A percentile compares a stretch with the other conserved stretches of the same genome.
These are phyloP conservation scores for Meta bourneti DNA, from an alignment of 2,888 invertebrate species.

Conservation along the genomic window DNA sequence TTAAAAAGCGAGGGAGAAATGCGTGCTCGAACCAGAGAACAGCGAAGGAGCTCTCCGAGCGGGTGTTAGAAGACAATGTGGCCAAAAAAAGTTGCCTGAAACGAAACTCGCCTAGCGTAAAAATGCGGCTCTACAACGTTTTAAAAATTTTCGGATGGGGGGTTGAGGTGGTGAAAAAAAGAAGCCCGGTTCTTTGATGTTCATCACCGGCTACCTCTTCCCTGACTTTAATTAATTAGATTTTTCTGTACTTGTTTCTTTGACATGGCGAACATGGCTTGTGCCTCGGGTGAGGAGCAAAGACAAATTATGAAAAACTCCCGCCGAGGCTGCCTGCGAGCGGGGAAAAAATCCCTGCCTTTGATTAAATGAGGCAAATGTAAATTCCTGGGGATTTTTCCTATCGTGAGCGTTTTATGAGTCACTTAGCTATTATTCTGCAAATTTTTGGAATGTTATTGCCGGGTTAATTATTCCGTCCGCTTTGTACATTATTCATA, in stretches of 20 bases:
- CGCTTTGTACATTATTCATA: constrained; percentile 45
- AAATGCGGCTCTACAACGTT: constrained; percentile 37
- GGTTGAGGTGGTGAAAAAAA: constrained; percentile 38
- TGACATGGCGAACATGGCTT: constrained; percentile 18
- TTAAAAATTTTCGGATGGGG: constrained; percentile 23
- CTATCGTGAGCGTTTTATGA: constrained; percentile 57
- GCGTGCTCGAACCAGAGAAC: background rate
- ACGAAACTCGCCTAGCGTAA: constrained; percentile 55
- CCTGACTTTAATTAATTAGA: constrained; percentile 74
- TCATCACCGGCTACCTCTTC: constrained; percentile 67
- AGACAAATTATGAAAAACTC: constrained; percentile 66
- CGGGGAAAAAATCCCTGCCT: constrained; percentile 26
- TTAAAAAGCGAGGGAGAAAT: constrained; percentile 56
- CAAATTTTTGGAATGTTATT: constrained; percentile 44
- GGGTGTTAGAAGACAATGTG: constrained; percentile 41
- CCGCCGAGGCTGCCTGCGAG: background rate
- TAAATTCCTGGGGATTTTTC: constrained; percentile 60
- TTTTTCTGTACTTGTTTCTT: constrained; percentile 69
- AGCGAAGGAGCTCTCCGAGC: constrained; percentile 39
- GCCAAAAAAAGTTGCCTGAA: constrained; percentile 50
- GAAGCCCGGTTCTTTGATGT: constrained; percentile 64
- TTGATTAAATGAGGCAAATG: constrained; percentile 71
- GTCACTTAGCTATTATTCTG: constrained; percentile 63
- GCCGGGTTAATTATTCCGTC: constrained; percentile 56
- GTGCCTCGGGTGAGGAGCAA: constrained; percentile 34